Evolutionary conservation across 2,888 invertebrate genomes (phyloP), one percentile per base, ranked within the genome.

Genomic region (Chloroclysta siterata): DNA sequence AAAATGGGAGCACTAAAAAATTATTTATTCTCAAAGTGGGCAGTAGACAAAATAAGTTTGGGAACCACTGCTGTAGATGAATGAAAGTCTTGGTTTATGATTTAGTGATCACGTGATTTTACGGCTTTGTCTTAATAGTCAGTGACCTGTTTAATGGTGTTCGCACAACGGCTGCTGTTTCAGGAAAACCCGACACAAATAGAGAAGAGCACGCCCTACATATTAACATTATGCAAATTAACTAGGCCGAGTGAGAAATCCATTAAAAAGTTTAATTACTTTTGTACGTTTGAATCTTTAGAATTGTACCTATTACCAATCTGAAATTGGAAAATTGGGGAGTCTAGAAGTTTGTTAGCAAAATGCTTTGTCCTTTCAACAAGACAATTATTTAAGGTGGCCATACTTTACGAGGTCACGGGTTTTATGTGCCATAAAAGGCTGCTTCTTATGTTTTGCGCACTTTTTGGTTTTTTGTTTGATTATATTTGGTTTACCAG

Each of bases 211-310:
- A 79, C 76, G 72, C 75, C 73, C 71, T 77, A 81, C 77, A 79
- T 72, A 82, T 84, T 84, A 78, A 80, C 79, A 79, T 79, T 78
- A 80, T 80, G 78, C 72, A 77, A 78, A 82, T 76, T 66, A 65
- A 64, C 70, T 72, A 62, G 70, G 65, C 69, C 60, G 66, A 75
- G 78, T 76, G 74, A 76, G 75, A 76, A 80, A 79, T 76, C 74
- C 76, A 76, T 83, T 82, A 77, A 78, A 72, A 83, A 82, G 73
- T 82, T 81, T 78, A 78, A 84, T 84, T 78, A 74, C 70, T 72
- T 74, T 64, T 46, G 46, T 62, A 66, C 65, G 67, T 72, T 73
- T 63, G 41, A 60, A 62, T 59, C 57, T 68, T 46, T 58, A 55
- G 54, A 39, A 11, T 63, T 50, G 42, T 68, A 64, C 33, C 51